phyloP scores from a whole-genome alignment of 2,113 vertebrate genomes.

The Mionectes macconnelli region DNA sequence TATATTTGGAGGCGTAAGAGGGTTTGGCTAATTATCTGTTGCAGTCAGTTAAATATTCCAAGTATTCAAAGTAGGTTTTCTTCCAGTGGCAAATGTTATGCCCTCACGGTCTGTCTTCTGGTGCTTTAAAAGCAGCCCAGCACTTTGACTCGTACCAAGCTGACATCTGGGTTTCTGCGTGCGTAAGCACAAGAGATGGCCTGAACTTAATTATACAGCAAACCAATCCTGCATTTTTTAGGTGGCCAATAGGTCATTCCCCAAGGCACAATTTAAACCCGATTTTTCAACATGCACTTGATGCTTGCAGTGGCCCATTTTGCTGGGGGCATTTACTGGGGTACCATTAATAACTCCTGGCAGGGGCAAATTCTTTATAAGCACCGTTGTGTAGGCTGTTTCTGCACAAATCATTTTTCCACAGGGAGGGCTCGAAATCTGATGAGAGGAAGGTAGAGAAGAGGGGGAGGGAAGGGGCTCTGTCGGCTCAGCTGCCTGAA shows the following conservation, averaged over 20 bases:
- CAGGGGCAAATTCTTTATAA: slow-evolving; percentile 39
- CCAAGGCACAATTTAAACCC: slow-evolving; percentile 10
- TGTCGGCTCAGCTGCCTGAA: background rate
- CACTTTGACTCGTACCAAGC: background rate
- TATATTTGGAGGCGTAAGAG: slow-evolving; percentile 55
- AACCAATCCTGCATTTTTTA: slow-evolving; percentile 42
- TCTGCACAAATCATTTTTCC: slow-evolving; percentile 44
- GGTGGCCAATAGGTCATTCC: slow-evolving; percentile 52
- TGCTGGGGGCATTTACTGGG: slow-evolving; percentile 36
- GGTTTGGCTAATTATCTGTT: slow-evolving; percentile 64
- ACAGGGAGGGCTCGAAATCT: slow-evolving; percentile 5
- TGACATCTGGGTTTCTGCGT: slow-evolving; percentile 48
- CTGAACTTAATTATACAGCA: slow-evolving; percentile 55
- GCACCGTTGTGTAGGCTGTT: background rate
- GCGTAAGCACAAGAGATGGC: slow-evolving; percentile 41
- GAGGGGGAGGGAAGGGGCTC: slow-evolving; percentile 29
- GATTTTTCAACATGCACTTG: slow-evolving; percentile 38
- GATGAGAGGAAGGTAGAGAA: background rate
- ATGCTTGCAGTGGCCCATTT: background rate
- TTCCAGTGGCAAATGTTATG: slow-evolving; percentile 28
- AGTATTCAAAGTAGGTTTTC: slow-evolving; percentile 39
- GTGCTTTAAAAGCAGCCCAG: slow-evolving; percentile 10
- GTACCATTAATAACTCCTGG: slow-evolving; percentile 49
- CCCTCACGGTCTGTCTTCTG: background rate
- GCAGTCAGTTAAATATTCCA: slow-evolving; percentile 54